These are phyloP conservation scores for Aporophyla lueneburgensis DNA, from an alignment of 2,888 invertebrate genomes.

Conservation along the genomic window DNA sequence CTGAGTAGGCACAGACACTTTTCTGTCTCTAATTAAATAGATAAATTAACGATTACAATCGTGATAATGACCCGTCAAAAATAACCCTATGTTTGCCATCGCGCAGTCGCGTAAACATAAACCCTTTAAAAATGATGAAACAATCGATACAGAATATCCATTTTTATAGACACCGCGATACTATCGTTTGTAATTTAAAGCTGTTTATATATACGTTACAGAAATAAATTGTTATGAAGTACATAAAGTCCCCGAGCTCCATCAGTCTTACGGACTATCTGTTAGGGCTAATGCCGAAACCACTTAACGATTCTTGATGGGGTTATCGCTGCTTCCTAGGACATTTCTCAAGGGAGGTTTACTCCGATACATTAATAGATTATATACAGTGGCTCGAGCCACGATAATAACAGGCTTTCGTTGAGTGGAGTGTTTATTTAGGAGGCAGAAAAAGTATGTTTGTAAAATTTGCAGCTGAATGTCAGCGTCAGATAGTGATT, in stretches of 20 bases:
- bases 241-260: constrained; percentile 30
- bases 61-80: neutral
- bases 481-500: too few species aligned
- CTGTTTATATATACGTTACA: constrained; percentile 9
- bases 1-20: neutral
- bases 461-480: neutral
- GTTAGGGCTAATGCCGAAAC: constrained; percentile 57
- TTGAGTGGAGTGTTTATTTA: neutral
- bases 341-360: constrained; percentile 56
- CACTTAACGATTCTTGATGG: constrained; percentile 66
- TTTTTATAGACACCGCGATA: neutral
- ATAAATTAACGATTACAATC: neutral
- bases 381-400: constrained; percentile 16
- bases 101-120: too few species aligned
- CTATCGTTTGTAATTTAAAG: neutral
- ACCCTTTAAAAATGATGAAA: neutral
- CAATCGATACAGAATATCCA: neutral
- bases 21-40: neutral
- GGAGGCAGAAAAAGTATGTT: neutral
- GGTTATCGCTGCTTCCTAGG: constrained; percentile 60
- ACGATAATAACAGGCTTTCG: constrained; percentile 4
- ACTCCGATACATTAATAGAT: constrained; percentile 45
- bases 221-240: constrained; percentile 39
- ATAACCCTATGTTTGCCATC: neutral
- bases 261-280: constrained; percentile 40